These are phyloP conservation scores for Acrocephalus kingi DNA, from an alignment of 2,113 vertebrate genomes.

Conservation along the genomic window DNA sequence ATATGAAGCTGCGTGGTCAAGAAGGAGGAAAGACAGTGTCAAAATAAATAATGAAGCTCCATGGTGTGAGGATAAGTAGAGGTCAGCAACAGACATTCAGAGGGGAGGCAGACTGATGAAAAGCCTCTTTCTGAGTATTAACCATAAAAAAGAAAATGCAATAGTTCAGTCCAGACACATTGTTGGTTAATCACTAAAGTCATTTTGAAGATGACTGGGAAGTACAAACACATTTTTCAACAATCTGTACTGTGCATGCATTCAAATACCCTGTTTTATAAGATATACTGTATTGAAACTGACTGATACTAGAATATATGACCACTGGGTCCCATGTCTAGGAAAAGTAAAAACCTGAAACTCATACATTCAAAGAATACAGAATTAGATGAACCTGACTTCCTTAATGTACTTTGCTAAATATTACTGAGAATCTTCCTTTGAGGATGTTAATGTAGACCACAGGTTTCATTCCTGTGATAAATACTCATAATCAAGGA, in stretches of 20 bases:
- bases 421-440: background rate
- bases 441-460: background rate
- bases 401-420: background rate
- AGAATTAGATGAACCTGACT: background rate
- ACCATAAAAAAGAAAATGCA: slow-evolving; percentile 21
- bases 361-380: slow-evolving; percentile 1
- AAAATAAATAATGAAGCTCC: slow-evolving; percentile 34
- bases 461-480: background rate
- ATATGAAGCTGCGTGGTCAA: background rate
- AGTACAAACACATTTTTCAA: slow-evolving; percentile 52
- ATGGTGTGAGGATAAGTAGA: slow-evolving; percentile 12
- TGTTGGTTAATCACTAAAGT: slow-evolving; percentile 55
- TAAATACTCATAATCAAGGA: background rate
- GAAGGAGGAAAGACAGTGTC: background rate
- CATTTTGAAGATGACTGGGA: slow-evolving; percentile 48
- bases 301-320: slow-evolving; percentile 48
- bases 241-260: slow-evolving; percentile 21
- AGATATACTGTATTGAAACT: slow-evolving; percentile 36
- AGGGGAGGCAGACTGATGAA: slow-evolving; percentile 11
- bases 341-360: background rate
- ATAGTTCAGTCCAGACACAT: slow-evolving; percentile 33
- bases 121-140: slow-evolving; percentile 42
- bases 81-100: slow-evolving; percentile 14
- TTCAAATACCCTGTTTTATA: slow-evolving; percentile 62
- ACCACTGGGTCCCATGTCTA: background rate